Base-by-base conservation (phyloP, 2,888 invertebrate genomes). In the Petrolisthes manimaculis region DNA sequence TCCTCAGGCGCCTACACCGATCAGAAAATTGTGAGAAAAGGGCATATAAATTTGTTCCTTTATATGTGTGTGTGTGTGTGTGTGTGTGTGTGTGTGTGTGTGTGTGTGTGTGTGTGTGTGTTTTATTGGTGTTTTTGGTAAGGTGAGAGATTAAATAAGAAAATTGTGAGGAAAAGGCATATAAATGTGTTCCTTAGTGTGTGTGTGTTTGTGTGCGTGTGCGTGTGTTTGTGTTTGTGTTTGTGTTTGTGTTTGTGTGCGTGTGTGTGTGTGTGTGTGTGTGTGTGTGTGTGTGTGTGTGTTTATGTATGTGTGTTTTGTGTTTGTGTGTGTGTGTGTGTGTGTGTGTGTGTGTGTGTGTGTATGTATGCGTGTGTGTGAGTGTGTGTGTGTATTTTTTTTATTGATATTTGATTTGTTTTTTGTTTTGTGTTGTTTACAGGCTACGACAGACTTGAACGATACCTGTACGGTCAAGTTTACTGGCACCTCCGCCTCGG, bases 401-500 rank as follows among this genome's bases (percentile, higher is more conserved):
- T 67, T 12, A 67, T 12, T 67, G 67, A 3, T 12, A 3, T 14
- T 12, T 67, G 1, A 67, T 14, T 14, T 67, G 12, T 18, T 67
- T 67, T 8, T n/a, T 74, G 21, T 74, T 74, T n/a, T n/a, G n/a
- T n/a, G n/a, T 74, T 77, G 51, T 5, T n/a, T 90, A 82, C 92
- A 97, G 97, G 95, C 96, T 4, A 98, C 97, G 12, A 97, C 97
- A 0, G 98, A 98, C 93, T 94, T 97, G 12, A 95, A 95, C 84
- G 95, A 97, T 92, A 94, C 95, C 61, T 98, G 98, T 93, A 98
- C 98, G 0, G 95, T 96, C 67, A 95, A 95, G 90, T 98, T 98
- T 93, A 97, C 97, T 0, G 98, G 98, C 74, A 98, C 98, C 2
- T 98, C 98, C 0, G 98, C 98, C 3, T 97, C 98, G 0, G 98